Conservation (phyloP, 2,888 invertebrate species). For the Byasa hedistus region DNA sequence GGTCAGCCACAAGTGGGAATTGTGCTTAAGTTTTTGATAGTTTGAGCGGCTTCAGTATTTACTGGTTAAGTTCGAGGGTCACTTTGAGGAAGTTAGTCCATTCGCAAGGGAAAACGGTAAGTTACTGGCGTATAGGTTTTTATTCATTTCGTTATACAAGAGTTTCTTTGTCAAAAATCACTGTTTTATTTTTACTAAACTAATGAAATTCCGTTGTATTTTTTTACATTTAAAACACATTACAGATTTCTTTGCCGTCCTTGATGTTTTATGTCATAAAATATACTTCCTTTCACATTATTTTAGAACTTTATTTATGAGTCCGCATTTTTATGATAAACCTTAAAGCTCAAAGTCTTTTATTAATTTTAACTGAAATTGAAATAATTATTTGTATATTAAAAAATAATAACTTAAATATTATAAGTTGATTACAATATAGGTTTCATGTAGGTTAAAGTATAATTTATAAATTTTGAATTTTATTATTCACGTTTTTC, state of each 20-base stretch:
- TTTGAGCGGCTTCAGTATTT: slow-evolving; percentile 75
- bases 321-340: too few relatives aligned
- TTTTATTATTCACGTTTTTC: slow-evolving; percentile 18
- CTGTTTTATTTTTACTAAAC: too few relatives aligned
- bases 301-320: too few relatives aligned
- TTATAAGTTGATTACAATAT: neutral
- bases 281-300: too few relatives aligned
- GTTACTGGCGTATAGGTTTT: slow-evolving; percentile 20
- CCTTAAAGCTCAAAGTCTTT: too few relatives aligned
- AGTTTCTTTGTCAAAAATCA: neutral
- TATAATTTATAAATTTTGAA: neutral
- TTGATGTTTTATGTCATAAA: too few relatives aligned
- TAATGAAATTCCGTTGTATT: too few relatives aligned
- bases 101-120: slow-evolving; percentile 53
- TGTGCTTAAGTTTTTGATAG: slow-evolving; percentile 76
- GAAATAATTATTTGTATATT: neutral
- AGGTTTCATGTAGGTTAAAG: neutral
- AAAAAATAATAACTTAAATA: neutral
- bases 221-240: too few relatives aligned
- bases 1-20: slow-evolving; percentile 66
- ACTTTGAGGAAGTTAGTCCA: slow-evolving; percentile 56
- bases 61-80: slow-evolving; percentile 76
- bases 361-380: too few relatives aligned
- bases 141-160: neutral
- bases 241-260: too few relatives aligned